Evolutionary conservation across 1,140 invertebrate genomes (phyloP).

Genomic region (Nasonia longicornis): DNA sequence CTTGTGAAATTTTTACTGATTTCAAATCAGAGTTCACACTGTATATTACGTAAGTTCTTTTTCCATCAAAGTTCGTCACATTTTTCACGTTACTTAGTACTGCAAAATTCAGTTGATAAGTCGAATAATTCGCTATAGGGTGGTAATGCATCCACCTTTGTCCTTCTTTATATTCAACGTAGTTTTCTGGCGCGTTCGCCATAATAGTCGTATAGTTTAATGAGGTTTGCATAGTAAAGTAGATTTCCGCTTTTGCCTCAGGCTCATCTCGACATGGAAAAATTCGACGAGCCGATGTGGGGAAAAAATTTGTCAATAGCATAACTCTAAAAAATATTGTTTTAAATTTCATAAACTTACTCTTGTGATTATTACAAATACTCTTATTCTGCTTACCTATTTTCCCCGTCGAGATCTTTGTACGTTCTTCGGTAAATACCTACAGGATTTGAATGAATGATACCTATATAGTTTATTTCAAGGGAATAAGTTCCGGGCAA

Average conservation of each 20-base stretch:
- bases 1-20: constrained; percentile 13
- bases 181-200: constrained; percentile 27
- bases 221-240: constrained; percentile 80
- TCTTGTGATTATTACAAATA: neutral
- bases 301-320: constrained; percentile 82
- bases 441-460: constrained; percentile 43
- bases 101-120: constrained; percentile 60
- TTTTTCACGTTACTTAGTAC: constrained; percentile 33
- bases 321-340: constrained; percentile 22
- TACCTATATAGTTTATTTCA: constrained; percentile 50
- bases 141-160: constrained; percentile 83
- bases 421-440: constrained; percentile 55
- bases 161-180: constrained; percentile 37
- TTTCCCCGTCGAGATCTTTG: constrained; percentile 41
- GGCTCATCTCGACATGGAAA: constrained; percentile 97
- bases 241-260: constrained; percentile 84
- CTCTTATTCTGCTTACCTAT: constrained; percentile 49
- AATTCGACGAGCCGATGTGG: constrained; percentile 84
- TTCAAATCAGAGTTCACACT: constrained; percentile 21
- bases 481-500: constrained; percentile 38
- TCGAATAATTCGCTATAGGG: constrained; percentile 62
- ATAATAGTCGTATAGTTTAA: constrained; percentile 72
- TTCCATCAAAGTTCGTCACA: constrained; percentile 8
- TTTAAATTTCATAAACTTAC: neutral
- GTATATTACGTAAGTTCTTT: constrained; percentile 31